Conservation (phyloP, 2,797 vertebrate species). For the Aselliscus stoliczkanus region DNA sequence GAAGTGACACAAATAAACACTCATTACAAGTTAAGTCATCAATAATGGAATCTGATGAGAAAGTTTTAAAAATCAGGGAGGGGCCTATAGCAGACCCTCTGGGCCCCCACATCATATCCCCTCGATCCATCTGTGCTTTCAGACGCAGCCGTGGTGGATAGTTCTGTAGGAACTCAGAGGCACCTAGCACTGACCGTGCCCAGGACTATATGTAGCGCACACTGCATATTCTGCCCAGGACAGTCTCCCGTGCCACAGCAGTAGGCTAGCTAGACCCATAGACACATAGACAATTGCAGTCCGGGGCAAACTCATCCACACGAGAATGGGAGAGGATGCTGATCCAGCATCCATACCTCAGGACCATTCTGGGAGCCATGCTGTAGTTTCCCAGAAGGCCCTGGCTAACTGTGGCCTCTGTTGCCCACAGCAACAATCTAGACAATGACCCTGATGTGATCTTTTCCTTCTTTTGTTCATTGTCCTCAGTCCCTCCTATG, state of each 20-base stretch:
- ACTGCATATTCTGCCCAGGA: neutral
- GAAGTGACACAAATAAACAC: neutral
- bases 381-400: neutral
- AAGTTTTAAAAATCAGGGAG: neutral
- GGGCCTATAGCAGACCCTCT: neutral
- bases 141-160: neutral
- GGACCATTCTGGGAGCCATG: neutral
- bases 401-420: neutral
- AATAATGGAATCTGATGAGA: neutral
- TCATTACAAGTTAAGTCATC: neutral
- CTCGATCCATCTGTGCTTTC: neutral
- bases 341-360: neutral
- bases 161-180: neutral
- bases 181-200: neutral
- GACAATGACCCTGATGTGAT: neutral
- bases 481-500: neutral
- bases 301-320: neutral
- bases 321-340: neutral
- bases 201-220: neutral
- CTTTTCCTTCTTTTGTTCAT: neutral
- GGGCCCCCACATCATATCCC: neutral
- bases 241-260: neutral
- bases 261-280: neutral
- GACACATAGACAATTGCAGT: neutral
- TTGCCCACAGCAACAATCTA: neutral